Conservation (phyloP, 2,888 invertebrate species). For the Agelastica alni region DNA sequence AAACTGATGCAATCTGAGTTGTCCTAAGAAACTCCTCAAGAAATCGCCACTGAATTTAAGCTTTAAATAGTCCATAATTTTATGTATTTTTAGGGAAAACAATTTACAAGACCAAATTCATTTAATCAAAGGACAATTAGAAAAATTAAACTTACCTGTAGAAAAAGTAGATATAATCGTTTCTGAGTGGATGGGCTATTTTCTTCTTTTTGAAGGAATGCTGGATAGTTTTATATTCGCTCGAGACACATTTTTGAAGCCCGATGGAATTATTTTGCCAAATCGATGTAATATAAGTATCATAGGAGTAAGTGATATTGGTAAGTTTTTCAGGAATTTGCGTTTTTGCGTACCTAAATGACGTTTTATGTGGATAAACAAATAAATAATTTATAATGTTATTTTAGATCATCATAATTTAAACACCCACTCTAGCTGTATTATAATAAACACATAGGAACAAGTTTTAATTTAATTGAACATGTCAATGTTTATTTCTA, state of each 20-base stretch:
- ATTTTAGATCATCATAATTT: too few species aligned
- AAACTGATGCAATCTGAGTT: too few species aligned
- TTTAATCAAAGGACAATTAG: slow-evolving; percentile 83
- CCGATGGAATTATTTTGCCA: slow-evolving; percentile 79
- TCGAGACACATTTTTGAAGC: slow-evolving; percentile 77
- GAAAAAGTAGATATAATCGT: slow-evolving; percentile 89
- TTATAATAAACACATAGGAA: too few species aligned
- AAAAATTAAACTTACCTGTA: slow-evolving; percentile 76
- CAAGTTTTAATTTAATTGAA: too few species aligned
- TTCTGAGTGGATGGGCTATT: slow-evolving; percentile 99
- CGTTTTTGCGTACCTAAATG: too few species aligned
- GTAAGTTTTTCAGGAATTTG: too few species aligned
- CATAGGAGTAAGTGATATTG: slow-evolving; percentile 75
- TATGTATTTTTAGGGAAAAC: slow-evolving; percentile 67
- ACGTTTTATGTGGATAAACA: too few species aligned
- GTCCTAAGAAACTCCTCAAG: too few species aligned
- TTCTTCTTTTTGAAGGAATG: slow-evolving; percentile 96
- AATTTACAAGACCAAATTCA: slow-evolving; percentile 72
- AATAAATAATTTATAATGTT: too few species aligned
- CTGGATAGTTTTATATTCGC: slow-evolving; percentile 90
- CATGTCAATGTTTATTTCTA: neutral
- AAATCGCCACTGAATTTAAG: too few species aligned
- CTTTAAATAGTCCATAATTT: too few species aligned
- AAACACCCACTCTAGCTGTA: too few species aligned
- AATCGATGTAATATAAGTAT: slow-evolving; percentile 83